Conservation (phyloP, 1,140 invertebrate genomes). For the Idris sp. region DNA sequence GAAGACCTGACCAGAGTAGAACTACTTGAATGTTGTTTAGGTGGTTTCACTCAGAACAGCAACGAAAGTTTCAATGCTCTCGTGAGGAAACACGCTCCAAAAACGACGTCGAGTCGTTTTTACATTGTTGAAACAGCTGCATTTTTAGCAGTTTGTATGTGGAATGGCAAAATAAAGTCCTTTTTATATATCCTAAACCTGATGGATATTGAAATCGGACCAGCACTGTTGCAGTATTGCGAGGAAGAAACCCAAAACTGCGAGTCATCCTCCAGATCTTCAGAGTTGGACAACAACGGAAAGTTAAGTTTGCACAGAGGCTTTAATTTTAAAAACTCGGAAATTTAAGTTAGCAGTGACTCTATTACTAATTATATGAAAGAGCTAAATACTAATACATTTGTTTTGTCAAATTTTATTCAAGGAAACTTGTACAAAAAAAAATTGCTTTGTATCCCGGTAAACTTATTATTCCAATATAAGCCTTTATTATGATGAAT, state of each 20-base stretch:
- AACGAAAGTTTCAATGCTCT: conserved; percentile 15
- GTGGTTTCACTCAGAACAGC: no score
- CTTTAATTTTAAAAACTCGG: no score
- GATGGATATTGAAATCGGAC: conserved; percentile 3
- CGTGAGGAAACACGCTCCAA: conserved; percentile 20
- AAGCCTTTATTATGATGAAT: conserved; percentile 42
- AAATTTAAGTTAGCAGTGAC: no score
- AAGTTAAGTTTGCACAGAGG: no score
- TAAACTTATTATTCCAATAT: conserved; percentile 37
- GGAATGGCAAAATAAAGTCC: conserved; percentile 23
- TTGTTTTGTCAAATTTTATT: conserved; percentile 10
- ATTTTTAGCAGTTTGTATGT: conserved; percentile 19
- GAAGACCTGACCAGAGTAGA: background rate
- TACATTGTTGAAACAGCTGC: conserved; percentile 26
- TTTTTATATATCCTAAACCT: conserved; percentile 16
- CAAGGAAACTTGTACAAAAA: conserved; percentile 18
- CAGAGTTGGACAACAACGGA: no score
- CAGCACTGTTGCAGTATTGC: conserved; percentile 2
- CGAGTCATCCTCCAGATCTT: no score
- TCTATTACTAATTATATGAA: conserved; percentile 5
- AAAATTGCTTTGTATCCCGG: conserved; percentile 14
- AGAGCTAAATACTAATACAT: background rate
- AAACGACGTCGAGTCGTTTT: conserved; percentile 16
- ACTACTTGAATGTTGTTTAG: no score
- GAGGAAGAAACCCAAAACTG: no score